Base-by-base conservation (phyloP, 2,888 invertebrate species). In the Caenorhabditis zanzibari region DNA sequence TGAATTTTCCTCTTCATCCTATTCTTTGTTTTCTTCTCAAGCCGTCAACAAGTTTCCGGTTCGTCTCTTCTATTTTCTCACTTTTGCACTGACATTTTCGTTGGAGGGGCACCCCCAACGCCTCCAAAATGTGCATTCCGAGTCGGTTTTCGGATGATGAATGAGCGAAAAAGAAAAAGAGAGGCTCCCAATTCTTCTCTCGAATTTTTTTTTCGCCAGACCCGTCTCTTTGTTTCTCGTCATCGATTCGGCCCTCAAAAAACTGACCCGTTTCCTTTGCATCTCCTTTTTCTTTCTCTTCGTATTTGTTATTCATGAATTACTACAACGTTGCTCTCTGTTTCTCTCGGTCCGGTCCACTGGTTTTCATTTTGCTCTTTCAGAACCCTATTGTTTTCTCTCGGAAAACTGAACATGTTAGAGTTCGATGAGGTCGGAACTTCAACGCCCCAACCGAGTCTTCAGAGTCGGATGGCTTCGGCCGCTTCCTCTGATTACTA, bases 401-500 rank as follows among this genome's bases (percentile, higher is more conserved):
- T 19, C 12, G 16, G 14, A 54, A 49, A 9, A 49, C 26, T 54
- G 26, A 74, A 41, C 22, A 83, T 83, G 83, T 44, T 83, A 26
- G 83, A 83, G 58, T 83, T 79, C 38, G 83, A 83, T 47, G 83
- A 83, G 28, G 79, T 83, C 19, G 83, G 83, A n/a, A 79, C 79
- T 63, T 79, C 83, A 2, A 64, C 49, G 2, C 82, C 82, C 16
- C 77, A 77, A 19, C 68, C 77, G 1, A 69, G 59, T 28, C 64
- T 82, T 35, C 77, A 82, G 44, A 74, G 68, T 32, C 44, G 73
- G 28, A 74, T 72, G 63, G 41, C 79, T 2, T 66, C 83, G n/a
- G 72, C 83, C 14, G 49, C 84, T 14, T 81, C 68, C 38, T 68
- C 85, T 49, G 86, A 88, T 56, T 88, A 87, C 64, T 88, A 88